Evolutionary conservation across 2,888 invertebrate genomes (phyloP).

Genomic region (Scaptodrosophila latifasciaeformis): DNA sequence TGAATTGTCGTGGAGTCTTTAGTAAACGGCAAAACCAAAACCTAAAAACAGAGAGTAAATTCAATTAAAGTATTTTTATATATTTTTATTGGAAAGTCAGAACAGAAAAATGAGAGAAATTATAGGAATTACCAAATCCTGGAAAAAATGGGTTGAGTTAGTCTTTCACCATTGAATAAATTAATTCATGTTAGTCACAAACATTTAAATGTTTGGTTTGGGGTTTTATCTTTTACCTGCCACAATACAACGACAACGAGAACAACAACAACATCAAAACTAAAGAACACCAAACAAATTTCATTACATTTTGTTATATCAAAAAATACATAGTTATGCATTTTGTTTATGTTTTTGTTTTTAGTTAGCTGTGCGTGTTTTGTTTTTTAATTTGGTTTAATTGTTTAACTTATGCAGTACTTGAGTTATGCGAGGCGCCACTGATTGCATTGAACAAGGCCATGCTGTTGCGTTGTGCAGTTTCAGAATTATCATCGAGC

Average conservation of each 20-base stretch:
- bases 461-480: slow-evolving; percentile 84
- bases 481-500: slow-evolving; percentile 73
- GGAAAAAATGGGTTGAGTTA: too few relatives aligned
- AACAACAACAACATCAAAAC: slow-evolving; percentile 43
- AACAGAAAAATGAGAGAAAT: too few relatives aligned
- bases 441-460: slow-evolving; percentile 87
- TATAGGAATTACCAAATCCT: too few relatives aligned
- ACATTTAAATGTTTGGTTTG: slow-evolving; percentile 21
- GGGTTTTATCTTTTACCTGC: slow-evolving; percentile 9
- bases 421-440: slow-evolving; percentile 87
- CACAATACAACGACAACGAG: slow-evolving; percentile 37
- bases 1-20: slow-evolving; percentile 53
- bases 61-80: slow-evolving; percentile 32
- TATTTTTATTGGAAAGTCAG: too few relatives aligned
- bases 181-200: slow-evolving; percentile 55
- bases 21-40: slow-evolving; percentile 68
- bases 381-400: slow-evolving; percentile 18
- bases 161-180: too few relatives aligned
- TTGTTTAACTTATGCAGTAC: slow-evolving; percentile 81
- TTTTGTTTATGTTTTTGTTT: slow-evolving; percentile 13
- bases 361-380: slow-evolving; percentile 56
- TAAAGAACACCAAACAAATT: slow-evolving; percentile 49
- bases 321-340: slow-evolving; percentile 27
- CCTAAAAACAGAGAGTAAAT: slow-evolving; percentile 60
- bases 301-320: slow-evolving; percentile 37